These are phyloP conservation scores for Eubucco bourcierii DNA, from an alignment of 2,113 vertebrate genomes.

Conservation along the genomic window DNA sequence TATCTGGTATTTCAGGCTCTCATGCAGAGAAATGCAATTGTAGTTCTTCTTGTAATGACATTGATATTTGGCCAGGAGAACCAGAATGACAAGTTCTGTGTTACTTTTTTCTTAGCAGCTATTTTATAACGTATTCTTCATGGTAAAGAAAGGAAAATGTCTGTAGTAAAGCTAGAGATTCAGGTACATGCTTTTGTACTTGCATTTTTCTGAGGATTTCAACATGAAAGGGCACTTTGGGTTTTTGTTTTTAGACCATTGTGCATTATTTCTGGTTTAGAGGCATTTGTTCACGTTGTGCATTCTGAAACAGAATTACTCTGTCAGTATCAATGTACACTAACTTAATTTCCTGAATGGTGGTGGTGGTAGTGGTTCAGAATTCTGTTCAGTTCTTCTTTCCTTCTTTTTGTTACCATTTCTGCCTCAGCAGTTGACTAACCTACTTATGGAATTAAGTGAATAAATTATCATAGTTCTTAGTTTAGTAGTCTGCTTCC, in stretches of 20 bases:
- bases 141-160: neutral
- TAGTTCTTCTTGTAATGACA: neutral
- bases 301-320: neutral
- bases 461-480: neutral
- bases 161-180: neutral
- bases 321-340: neutral
- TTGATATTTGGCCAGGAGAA: neutral
- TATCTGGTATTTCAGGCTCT: constrained; percentile 46
- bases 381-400: neutral
- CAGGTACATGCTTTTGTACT: neutral
- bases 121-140: neutral
- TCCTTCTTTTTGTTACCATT: neutral
- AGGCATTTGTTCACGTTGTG: neutral
- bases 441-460: neutral
- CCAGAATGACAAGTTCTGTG: neutral
- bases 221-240: neutral
- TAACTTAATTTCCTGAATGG: neutral
- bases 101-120: constrained; percentile 3
- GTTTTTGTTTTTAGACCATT: neutral
- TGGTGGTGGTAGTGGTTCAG: neutral
- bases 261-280: neutral
- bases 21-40: neutral
- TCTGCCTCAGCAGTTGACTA: neutral
- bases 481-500: neutral
- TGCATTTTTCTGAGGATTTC: neutral